Evolutionary conservation across 2,888 invertebrate genomes (phyloP), one percentile per base, ranked within the genome.

Genomic region (Dendrolimus houi): DNA sequence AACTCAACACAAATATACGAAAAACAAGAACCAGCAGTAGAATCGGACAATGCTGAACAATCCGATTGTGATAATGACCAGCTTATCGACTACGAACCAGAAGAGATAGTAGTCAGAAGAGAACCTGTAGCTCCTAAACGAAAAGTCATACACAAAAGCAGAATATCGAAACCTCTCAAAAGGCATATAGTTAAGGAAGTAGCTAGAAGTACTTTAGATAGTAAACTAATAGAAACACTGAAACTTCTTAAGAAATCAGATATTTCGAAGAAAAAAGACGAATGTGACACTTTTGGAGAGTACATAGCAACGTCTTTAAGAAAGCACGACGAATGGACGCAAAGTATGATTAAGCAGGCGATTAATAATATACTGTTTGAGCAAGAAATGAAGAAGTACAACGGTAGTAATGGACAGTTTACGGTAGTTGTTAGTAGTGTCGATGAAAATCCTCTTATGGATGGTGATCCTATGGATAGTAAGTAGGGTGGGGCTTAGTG

Each of bases 331-430:
- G 84, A 86, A 14, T 73, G 86, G 17, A 86, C 88, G 0, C 81
- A 82, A 52, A 79, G 84, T 1, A 86, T 89, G 85, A 88, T 89
- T 53, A 88, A 90, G 57, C 88, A 88, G 60, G 88, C 88, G 0
- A 89, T 90, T 2, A 88, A 89, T 56, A 89, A 88, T 58, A 87
- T 89, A 53, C 59, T 88, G 12, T 89, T 87, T 62, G 89, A 89
- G 58, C 87, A 87, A 56, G 89, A 89, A 62, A 89, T 89, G 88
- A 87, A 86, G 65, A 86, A 83, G 57, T 90, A 85, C 56, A 79
- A 68, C 12, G 52, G 55, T 47, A 70, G 61, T 54, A 59, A 66
- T 2, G 69, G 71, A 1, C 80, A 81, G 58, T 84, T 81, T 47
- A 71, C 78, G 0, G 77, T 83, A 0, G 72, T 82, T 0, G 61